These are phyloP conservation scores for Vidua macroura DNA, from an alignment of 2,113 vertebrate genomes.

Conservation along the genomic window DNA sequence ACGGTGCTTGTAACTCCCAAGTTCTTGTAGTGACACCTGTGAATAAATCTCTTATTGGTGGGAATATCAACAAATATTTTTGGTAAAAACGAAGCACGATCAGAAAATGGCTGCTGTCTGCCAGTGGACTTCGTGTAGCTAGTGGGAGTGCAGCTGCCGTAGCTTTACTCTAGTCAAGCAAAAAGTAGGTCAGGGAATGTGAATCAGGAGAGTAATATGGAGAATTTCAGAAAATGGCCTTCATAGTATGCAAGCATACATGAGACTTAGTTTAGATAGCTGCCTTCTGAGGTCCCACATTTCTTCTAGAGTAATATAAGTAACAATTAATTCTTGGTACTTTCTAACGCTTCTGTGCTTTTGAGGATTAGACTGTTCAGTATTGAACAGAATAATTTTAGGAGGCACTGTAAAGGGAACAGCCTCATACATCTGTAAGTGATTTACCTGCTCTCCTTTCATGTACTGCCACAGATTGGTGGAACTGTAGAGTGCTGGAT, in stretches of 20 bases:
- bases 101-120: neutral
- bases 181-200: neutral
- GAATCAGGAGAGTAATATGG: neutral
- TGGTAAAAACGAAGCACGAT: neutral
- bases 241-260: neutral
- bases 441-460: neutral
- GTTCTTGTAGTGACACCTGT: neutral
- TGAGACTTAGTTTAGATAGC: neutral
- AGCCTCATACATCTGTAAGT: neutral
- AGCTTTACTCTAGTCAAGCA: neutral
- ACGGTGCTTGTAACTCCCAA: accelerated
- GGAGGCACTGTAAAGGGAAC: neutral
- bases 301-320: neutral
- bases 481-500: neutral
- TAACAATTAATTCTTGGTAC: neutral
- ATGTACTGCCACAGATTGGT: neutral
- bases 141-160: neutral
- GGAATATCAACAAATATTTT: neutral
- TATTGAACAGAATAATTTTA: neutral
- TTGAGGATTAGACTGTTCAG: neutral
- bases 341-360: neutral
- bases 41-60: neutral
- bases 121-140: neutral
- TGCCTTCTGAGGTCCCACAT: neutral
- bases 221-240: neutral